phyloP scores from a whole-genome alignment of 2,797 vertebrate genomes.

The Syndactyla subalaris region DNA sequence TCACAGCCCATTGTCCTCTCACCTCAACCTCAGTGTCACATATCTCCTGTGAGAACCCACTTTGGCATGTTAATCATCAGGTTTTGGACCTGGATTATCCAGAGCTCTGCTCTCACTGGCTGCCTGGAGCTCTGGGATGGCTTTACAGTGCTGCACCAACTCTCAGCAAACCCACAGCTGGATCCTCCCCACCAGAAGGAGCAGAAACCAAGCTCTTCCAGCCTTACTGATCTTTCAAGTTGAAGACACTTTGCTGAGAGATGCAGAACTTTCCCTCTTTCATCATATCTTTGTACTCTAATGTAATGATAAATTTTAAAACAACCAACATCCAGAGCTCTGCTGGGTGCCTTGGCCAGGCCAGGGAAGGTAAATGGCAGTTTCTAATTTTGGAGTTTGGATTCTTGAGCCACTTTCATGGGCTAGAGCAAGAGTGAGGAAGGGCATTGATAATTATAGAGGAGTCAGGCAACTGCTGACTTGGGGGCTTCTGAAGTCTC shows the following conservation, averaged over 20 bases:
- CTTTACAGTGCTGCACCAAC: not conserved
- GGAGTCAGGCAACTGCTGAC: conserved; percentile 18
- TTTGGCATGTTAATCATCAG: not conserved
- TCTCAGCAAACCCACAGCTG: conserved; percentile 21
- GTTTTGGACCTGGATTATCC: conserved; percentile 3
- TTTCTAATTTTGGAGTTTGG: conserved; percentile 32
- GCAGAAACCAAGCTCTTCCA: not conserved
- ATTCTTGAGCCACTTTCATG: conserved; percentile 11
- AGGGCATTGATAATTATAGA: conserved; percentile 3
- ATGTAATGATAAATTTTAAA: conserved; percentile 23
- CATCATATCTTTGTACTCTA: not conserved
- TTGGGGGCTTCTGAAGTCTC: not conserved
- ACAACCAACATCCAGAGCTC: not conserved
- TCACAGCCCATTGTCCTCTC: conserved; percentile 49
- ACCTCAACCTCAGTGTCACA: not conserved
- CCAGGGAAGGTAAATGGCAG: not conserved
- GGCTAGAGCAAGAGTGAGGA: not conserved
- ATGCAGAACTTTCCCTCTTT: conserved; percentile 24
- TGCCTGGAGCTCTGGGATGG: conserved; percentile 7
- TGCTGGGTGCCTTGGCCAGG: conserved; percentile 1
- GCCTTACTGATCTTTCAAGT: not conserved
- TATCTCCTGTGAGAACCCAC: not conserved
- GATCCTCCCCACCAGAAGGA: conserved; percentile 11
- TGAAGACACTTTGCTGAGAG: not conserved
- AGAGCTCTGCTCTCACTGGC: not conserved